phyloP scores from a whole-genome alignment of 2,888 invertebrate genomes.

The Leucophora obtusa region DNA sequence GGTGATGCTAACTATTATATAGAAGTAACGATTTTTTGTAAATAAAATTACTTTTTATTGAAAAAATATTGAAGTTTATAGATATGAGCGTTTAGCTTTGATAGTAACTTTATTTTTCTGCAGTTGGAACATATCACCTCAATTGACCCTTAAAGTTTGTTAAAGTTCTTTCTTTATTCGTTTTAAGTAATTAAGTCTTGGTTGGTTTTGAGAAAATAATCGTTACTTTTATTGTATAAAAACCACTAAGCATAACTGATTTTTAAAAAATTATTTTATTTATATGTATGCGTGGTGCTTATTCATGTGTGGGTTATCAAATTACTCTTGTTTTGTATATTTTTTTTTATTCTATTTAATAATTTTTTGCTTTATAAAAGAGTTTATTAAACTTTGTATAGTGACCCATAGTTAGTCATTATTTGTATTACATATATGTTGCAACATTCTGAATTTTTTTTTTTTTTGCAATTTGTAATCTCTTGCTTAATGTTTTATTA shows the following conservation, averaged over 20 bases:
- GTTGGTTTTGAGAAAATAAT: constrained; percentile 1
- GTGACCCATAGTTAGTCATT: constrained; percentile 28
- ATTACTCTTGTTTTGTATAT: constrained; percentile 46
- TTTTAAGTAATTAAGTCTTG: constrained; percentile 12
- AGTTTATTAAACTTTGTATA: constrained; percentile 59
- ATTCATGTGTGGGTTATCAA: constrained; percentile 55
- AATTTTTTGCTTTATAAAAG: constrained; percentile 19
- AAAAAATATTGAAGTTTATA: too few species aligned
- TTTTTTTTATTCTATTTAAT: not conserved
- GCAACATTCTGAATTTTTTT: constrained; percentile 31
- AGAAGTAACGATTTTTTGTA: too few species aligned
- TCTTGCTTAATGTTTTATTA: not conserved
- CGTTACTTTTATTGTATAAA: not conserved
- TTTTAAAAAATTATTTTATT: not conserved
- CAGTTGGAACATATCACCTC: not conserved
- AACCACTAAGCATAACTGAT: constrained; percentile 2
- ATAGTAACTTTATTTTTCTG: not conserved
- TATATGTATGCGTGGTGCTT: constrained; percentile 11
- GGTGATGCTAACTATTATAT: too few species aligned
- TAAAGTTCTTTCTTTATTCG: not conserved
- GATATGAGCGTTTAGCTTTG: too few species aligned
- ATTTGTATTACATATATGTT: constrained; percentile 18
- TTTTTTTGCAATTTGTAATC: constrained; percentile 1
- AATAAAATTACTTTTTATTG: too few species aligned
- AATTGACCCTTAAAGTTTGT: constrained; percentile 9